Conservation (phyloP, 2,797 vertebrate genomes). For the Oryzias dopingdopingensis region DNA sequence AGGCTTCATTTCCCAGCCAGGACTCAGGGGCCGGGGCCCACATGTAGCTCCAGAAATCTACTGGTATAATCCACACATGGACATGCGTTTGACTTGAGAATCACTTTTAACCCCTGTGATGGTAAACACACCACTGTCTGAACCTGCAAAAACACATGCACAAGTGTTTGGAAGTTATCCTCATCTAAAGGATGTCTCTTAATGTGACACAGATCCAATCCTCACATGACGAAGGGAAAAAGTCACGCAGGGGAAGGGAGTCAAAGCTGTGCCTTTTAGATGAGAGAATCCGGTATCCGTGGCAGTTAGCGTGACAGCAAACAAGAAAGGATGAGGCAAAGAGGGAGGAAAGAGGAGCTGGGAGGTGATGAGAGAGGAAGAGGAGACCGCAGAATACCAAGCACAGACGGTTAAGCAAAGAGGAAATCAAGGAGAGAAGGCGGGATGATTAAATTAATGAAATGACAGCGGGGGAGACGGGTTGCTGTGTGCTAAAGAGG, state of each 20-base stretch:
- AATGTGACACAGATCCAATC: slow-evolving; percentile 44
- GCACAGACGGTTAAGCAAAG: slow-evolving; percentile 44
- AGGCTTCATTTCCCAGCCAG: slow-evolving; percentile 81
- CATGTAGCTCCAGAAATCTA: slow-evolving; percentile 81
- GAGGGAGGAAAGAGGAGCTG: slow-evolving; percentile 40
- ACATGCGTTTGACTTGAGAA: slow-evolving; percentile 20
- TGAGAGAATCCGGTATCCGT: slow-evolving; percentile 62
- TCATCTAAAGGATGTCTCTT: slow-evolving; percentile 30
- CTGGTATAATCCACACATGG: slow-evolving; percentile 66
- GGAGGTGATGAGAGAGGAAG: slow-evolving; percentile 37
- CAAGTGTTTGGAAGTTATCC: slow-evolving; percentile 15
- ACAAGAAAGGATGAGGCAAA: slow-evolving; percentile 64
- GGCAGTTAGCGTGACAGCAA: slow-evolving; percentile 69
- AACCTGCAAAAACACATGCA: slow-evolving; percentile 3
- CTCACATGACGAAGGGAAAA: slow-evolving; percentile 35
- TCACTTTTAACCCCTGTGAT: slow-evolving; percentile 2
- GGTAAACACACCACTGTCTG: neutral
- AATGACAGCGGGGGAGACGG: slow-evolving; percentile 21
- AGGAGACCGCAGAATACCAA: slow-evolving; percentile 64
- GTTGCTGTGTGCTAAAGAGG: slow-evolving; percentile 28
- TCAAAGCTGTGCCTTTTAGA: slow-evolving; percentile 70
- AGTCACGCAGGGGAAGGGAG: slow-evolving; percentile 54
- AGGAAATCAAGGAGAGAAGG: slow-evolving; percentile 39
- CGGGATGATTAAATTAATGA: slow-evolving; percentile 60
- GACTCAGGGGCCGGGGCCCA: slow-evolving; percentile 75